A percentile compares a stretch with the other conserved stretches of the same genome.
These are phyloP conservation scores for Geotrupes spiniger DNA, from an alignment of 2,888 invertebrate genomes.

Conservation along the genomic window DNA sequence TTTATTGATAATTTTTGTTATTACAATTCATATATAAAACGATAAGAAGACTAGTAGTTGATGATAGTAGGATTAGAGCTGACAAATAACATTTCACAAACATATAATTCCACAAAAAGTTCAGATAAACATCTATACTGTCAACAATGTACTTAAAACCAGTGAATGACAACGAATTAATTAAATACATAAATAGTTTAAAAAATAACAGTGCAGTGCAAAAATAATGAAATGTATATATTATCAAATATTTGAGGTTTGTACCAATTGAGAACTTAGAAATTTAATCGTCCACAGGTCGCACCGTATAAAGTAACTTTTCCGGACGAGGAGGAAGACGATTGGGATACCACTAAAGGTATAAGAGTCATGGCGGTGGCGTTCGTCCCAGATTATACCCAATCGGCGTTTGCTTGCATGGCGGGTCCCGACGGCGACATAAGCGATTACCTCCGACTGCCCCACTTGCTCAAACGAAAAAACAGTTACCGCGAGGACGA, in stretches of 20 bases:
- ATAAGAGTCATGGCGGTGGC: conserved; percentile 84
- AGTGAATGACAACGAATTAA: too few species aligned
- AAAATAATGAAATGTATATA: too few species aligned
- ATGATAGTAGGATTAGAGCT: too few species aligned
- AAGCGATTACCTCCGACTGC: conserved; percentile 84
- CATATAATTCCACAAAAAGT: too few species aligned
- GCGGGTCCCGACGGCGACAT: conserved; percentile 89
- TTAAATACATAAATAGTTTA: too few species aligned
- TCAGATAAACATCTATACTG: too few species aligned
- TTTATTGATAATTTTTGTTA: background rate
- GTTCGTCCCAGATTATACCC: conserved; percentile 79
- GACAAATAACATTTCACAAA: too few species aligned
- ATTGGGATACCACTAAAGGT: conserved; percentile 84
- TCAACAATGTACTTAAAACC: too few species aligned
- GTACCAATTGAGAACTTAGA: too few species aligned
- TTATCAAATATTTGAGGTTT: too few species aligned
- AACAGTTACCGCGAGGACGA: conserved; percentile 70
- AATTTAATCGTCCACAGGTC: too few species aligned
- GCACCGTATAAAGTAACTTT: conserved; percentile 75
- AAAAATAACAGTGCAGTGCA: too few species aligned
- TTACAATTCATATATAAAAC: conserved; percentile 2
- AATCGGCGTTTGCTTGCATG: conserved; percentile 84
- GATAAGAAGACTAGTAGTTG: conserved; percentile 9
- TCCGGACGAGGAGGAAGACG: conserved; percentile 85
- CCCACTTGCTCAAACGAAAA: conserved; percentile 79